Base-by-base conservation (phyloP, 2,113 vertebrate species). In the Lontra canadensis region DNA sequence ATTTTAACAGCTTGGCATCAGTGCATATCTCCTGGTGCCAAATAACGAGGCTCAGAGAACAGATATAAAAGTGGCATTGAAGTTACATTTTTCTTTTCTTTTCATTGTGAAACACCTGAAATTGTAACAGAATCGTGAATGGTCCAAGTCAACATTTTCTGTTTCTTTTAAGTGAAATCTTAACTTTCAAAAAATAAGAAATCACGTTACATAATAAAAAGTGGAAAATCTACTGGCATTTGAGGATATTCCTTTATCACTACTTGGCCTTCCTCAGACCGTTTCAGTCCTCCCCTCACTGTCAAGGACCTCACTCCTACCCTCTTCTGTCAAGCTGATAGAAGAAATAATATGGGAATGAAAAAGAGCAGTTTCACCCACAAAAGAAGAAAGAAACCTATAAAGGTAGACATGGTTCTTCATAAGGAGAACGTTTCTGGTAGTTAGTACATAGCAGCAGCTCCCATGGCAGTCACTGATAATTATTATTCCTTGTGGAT, bases 1-100 rank as follows among this genome's bases (percentile, higher is more conserved):
- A 74, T 90, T 89, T 93, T 92, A 97, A 95, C 76, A 83, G 31
- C 61, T 83, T 96, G 73, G 84, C 88, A 65, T 63, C 52, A 29
- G 15, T 92, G 49, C 23, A 74, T 4, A 34, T 63, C 47, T 90
- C 42, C 25, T 74, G 21, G 29, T 94, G 69, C 82, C 94, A 95
- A 96, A 88, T 71, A 74, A 95, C 14, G 42, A 92, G 74, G 69
- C 47, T 69, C 20, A 85, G n/a, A 93, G 14, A 90, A 85, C 4
- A 87, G n/a, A 94, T 87, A 83, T 94, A 95, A 94, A 94, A 93
- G 49, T 49, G 34, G 1, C 23, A 93, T 44, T 78, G 14, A 79
- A 82, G 90, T 61, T 81, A 69, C 34, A n/a, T 59, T 87, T 76
- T 80, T 79, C 2, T 73, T 20, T 67, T 23, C 39, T n/a, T 94